phyloP scores from a whole-genome alignment of 2,888 invertebrate genomes.

The Ephialtes manifestator region DNA sequence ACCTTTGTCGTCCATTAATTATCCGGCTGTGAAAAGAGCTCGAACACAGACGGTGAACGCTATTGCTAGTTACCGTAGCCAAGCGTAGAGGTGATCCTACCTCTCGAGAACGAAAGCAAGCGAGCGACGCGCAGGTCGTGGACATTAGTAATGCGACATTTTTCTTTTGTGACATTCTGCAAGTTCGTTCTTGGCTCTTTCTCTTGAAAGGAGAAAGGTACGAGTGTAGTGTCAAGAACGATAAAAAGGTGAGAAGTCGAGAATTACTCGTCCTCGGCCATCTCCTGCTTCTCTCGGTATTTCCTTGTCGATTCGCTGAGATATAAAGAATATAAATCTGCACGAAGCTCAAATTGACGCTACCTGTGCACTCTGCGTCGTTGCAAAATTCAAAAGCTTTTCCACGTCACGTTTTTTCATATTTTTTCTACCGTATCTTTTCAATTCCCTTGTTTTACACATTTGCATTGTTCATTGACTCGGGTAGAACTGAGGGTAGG shows the following conservation, averaged over 20 bases:
- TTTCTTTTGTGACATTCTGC: slow-evolving; percentile 69
- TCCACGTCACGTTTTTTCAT: slow-evolving; percentile 11
- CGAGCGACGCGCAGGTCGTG: slow-evolving; percentile 41
- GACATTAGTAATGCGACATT: slow-evolving; percentile 75
- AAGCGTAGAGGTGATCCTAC: slow-evolving; percentile 30
- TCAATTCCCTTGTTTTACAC: neutral
- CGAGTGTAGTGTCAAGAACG: slow-evolving; percentile 26
- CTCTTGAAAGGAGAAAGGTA: slow-evolving; percentile 4
- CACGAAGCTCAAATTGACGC: slow-evolving; percentile 20
- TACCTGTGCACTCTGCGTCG: slow-evolving; percentile 17
- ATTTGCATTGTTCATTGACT: slow-evolving; percentile 23
- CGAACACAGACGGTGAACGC: slow-evolving; percentile 51
- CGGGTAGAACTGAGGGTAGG: neutral
- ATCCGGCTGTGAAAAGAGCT: slow-evolving; percentile 60
- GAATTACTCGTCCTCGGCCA: slow-evolving; percentile 5
- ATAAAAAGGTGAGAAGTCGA: slow-evolving; percentile 32
- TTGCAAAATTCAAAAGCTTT: slow-evolving; percentile 35
- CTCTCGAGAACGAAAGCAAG: slow-evolving; percentile 36
- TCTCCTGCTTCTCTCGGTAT: slow-evolving; percentile 16
- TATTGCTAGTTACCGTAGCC: slow-evolving; percentile 36
- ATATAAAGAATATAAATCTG: slow-evolving; percentile 51
- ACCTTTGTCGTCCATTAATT: slow-evolving; percentile 77
- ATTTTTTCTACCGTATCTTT: neutral
- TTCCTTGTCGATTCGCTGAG: slow-evolving; percentile 32
- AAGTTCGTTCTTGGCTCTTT: neutral